Evolutionary conservation across 2,113 vertebrate species (phyloP).

Genomic region (Otis tarda): DNA sequence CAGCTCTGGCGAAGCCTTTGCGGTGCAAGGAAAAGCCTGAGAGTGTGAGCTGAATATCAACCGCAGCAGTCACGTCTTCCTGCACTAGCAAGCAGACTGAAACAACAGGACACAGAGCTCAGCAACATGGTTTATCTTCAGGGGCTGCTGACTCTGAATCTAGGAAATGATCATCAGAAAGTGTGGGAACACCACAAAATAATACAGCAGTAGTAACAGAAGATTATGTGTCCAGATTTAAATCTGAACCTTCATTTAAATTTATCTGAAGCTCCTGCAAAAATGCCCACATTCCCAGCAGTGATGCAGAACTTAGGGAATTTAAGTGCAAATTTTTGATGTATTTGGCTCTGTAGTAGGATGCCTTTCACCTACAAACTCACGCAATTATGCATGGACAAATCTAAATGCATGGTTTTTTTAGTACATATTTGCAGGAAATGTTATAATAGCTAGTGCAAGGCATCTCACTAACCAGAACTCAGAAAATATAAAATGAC

Average conservation of each 20-base stretch:
- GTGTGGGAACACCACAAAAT: not conserved
- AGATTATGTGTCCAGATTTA: not conserved
- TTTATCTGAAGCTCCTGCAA: not conserved
- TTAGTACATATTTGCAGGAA: not conserved
- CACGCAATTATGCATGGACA: not conserved
- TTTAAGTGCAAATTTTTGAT: not conserved
- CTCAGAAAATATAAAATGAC: not conserved
- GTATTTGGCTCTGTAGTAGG: not conserved
- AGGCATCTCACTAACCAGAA: not conserved
- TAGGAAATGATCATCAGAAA: not conserved
- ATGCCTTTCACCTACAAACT: not conserved
- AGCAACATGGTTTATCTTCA: not conserved
- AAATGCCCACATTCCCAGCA: not conserved
- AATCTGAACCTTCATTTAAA: not conserved
- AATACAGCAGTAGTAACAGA: not conserved
- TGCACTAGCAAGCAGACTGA: not conserved
- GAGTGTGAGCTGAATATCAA: slow-evolving; percentile 16
- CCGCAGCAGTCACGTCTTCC: not conserved
- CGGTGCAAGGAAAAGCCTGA: not conserved
- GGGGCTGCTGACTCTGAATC: not conserved
- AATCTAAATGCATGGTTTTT: not conserved
- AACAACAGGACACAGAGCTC: not conserved
- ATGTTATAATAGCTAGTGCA: not conserved
- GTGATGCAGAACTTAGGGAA: not conserved
- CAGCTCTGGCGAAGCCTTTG: not conserved